phyloP scores from a whole-genome alignment of 2,888 invertebrate genomes.

The Icerya purchasi region DNA sequence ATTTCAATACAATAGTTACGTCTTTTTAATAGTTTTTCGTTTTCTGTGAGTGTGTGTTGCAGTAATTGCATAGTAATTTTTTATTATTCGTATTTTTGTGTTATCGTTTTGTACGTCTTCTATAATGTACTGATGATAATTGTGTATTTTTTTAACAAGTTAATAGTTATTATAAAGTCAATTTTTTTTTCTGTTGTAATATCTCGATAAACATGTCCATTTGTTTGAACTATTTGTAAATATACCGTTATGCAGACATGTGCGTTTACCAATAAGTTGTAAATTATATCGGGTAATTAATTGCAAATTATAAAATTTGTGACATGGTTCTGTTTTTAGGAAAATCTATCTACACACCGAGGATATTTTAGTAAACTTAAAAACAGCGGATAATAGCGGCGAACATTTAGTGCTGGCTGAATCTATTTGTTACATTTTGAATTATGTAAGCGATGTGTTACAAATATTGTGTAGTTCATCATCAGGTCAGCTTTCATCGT shows the following conservation, averaged over 20 bases:
- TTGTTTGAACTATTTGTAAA: background rate
- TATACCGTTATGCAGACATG: background rate
- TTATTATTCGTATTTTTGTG: too few species aligned
- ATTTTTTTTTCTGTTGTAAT: too few species aligned
- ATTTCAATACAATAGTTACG: too few species aligned
- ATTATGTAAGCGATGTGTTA: slow-evolving; percentile 60
- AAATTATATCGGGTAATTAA: too few species aligned
- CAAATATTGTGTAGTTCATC: slow-evolving; percentile 29
- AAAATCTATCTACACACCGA: slow-evolving; percentile 5
- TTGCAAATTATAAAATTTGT: background rate
- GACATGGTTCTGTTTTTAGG: background rate
- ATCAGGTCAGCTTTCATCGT: slow-evolving; percentile 29
- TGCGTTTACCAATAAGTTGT: background rate
- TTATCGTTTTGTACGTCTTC: too few species aligned
- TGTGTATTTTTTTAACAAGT: too few species aligned
- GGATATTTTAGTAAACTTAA: slow-evolving; percentile 4
- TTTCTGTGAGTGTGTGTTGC: too few species aligned
- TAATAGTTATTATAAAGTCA: too few species aligned
- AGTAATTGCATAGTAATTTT: too few species aligned
- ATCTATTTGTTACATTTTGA: slow-evolving; percentile 61
- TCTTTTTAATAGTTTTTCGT: too few species aligned
- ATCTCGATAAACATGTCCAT: background rate
- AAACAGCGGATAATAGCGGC: slow-evolving; percentile 7
- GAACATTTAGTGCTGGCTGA: slow-evolving; percentile 25
- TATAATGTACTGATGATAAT: too few species aligned